Evolutionary conservation across 2,888 invertebrate species (phyloP).

Genomic region (Pyrrhosoma nymphula): DNA sequence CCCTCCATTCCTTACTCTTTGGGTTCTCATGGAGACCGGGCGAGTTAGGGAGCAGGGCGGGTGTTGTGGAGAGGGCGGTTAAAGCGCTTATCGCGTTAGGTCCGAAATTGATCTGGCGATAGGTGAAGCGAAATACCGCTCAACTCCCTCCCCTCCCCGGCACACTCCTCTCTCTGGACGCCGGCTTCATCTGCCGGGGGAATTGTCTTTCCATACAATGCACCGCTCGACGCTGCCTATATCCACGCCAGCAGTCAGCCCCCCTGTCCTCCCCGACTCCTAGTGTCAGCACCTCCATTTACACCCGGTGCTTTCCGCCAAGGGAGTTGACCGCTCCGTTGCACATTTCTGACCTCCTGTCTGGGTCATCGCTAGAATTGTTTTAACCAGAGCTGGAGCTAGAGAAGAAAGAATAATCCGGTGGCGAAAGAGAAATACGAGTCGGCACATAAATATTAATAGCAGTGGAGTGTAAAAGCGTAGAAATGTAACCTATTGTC

Average conservation of each 20-base stretch:
- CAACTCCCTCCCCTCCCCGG: not conserved
- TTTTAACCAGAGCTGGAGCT: not conserved
- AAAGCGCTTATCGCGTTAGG: constrained; percentile 1
- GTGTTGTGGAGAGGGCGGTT: not conserved
- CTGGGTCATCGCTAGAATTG: not conserved
- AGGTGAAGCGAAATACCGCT: not conserved
- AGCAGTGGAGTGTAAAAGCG: too few relatives aligned
- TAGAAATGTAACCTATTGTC: too few relatives aligned
- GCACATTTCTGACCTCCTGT: not conserved
- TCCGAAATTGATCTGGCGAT: not conserved
- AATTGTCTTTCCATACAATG: constrained; percentile 47
- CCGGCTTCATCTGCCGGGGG: constrained; percentile 26
- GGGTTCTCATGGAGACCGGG: not conserved
- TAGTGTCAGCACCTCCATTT: not conserved
- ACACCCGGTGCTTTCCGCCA: too few relatives aligned
- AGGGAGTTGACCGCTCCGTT: not conserved
- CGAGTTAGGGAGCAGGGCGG: not conserved
- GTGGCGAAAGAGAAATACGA: too few relatives aligned
- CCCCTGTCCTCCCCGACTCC: not conserved
- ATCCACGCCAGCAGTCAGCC: not conserved
- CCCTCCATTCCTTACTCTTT: not conserved
- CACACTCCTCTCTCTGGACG: not conserved
- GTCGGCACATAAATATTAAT: too few relatives aligned
- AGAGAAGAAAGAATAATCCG: too few relatives aligned
- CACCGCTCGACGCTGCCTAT: not conserved